These are phyloP conservation scores for Apteryx owenii DNA, from an alignment of 2,113 vertebrate genomes.

Conservation along the genomic window DNA sequence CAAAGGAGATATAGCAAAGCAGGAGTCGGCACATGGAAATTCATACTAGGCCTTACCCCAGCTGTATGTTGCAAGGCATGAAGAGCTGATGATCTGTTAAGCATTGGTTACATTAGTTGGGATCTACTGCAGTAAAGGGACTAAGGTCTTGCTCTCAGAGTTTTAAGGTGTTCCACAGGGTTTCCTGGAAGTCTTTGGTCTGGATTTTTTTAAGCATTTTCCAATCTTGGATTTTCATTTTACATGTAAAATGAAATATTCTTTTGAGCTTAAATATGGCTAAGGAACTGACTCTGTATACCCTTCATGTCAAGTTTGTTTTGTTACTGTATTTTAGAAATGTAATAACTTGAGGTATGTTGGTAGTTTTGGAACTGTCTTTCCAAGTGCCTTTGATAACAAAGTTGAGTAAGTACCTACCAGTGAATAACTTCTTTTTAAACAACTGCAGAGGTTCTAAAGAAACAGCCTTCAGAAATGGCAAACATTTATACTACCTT, in stretches of 20 bases:
- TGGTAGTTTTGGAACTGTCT: not conserved
- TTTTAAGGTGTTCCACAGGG: not conserved
- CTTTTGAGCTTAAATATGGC: not conserved
- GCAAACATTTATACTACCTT: slow-evolving; percentile 13
- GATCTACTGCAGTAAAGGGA: not conserved
- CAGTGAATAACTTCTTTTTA: not conserved
- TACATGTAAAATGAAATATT: not conserved
- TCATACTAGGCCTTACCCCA: not conserved
- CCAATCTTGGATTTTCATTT: not conserved
- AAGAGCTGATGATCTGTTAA: not conserved
- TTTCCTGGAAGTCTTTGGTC: not conserved
- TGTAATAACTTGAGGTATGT: not conserved
- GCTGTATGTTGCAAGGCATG: not conserved
- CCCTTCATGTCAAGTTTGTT: not conserved
- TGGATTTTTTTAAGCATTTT: not conserved
- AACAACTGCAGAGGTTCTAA: not conserved
- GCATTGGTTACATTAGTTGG: not conserved
- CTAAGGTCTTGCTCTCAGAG: not conserved
- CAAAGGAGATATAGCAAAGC: not conserved
- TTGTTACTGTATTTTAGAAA: not conserved
- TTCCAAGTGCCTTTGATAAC: not conserved
- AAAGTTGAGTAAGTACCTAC: not conserved
- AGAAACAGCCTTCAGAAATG: slow-evolving; percentile 15
- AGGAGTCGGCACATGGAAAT: not conserved
- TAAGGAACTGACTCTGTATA: not conserved